phyloP scores from a whole-genome alignment of 2,888 invertebrate genomes.

The Embidobia sp. region DNA sequence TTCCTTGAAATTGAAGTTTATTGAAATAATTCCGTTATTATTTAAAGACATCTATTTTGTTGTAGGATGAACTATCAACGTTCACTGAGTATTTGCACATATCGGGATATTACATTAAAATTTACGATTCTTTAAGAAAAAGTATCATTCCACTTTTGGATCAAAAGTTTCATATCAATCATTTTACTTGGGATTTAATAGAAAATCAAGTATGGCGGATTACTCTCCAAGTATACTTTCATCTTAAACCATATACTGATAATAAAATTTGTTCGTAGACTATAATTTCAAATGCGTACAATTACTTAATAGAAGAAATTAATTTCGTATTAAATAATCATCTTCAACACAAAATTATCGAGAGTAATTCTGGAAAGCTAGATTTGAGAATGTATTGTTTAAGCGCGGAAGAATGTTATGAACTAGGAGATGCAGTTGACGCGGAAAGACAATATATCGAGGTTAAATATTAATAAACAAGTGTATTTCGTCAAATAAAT shows the following conservation, averaged over 20 bases:
- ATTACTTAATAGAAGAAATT: not conserved
- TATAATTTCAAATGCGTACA: not conserved
- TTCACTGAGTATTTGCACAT: not conserved
- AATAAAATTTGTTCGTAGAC: not conserved
- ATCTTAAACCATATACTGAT: no score
- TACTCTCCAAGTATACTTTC: no score
- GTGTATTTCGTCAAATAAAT: no score
- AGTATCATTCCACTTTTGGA: constrained; percentile 1
- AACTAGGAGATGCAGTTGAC: not conserved
- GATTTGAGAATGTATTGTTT: not conserved
- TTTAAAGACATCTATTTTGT: not conserved
- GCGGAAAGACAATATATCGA: not conserved
- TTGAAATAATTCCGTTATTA: no score
- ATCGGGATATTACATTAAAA: not conserved
- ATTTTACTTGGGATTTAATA: not conserved
- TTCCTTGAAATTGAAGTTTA: no score
- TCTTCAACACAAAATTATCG: not conserved
- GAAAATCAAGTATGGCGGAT: not conserved
- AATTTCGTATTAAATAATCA: not conserved
- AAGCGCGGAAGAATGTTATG: constrained; percentile 8
- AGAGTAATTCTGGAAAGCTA: not conserved
- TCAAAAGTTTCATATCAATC: constrained; percentile 7
- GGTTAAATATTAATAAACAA: not conserved
- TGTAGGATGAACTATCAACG: not conserved
- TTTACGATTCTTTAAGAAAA: not conserved